Evolutionary conservation across 2,888 invertebrate species (phyloP).

Genomic region (Drosophila neotestacea): DNA sequence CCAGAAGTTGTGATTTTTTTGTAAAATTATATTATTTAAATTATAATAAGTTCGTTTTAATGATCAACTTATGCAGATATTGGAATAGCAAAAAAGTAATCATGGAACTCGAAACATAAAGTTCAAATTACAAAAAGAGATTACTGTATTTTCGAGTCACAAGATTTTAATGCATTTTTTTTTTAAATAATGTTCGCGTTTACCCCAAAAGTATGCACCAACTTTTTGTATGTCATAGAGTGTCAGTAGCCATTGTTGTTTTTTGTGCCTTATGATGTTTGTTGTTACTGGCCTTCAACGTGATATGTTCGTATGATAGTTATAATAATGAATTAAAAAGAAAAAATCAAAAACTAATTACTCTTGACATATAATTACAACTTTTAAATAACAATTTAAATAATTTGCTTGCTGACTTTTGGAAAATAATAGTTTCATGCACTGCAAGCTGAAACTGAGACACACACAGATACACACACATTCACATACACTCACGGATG

Average conservation of each 20-base stretch:
- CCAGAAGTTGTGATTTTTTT: no score
- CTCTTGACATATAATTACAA: slow-evolving; percentile 72
- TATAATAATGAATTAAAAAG: slow-evolving; percentile 30
- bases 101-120: no score
- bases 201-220: slow-evolving; percentile 74
- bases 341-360: slow-evolving; percentile 71
- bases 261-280: slow-evolving; percentile 24
- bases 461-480: slow-evolving; percentile 17
- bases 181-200: slow-evolving; percentile 12
- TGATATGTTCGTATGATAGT: slow-evolving; percentile 10
- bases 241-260: slow-evolving; percentile 33
- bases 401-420: slow-evolving; percentile 77
- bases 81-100: no score
- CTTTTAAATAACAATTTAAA: slow-evolving; percentile 76
- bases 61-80: no score
- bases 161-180: no score
- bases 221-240: slow-evolving; percentile 18
- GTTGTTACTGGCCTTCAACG: slow-evolving; percentile 26
- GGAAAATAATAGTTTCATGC: slow-evolving; percentile 65
- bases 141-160: no score
- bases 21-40: no score
- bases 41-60: no score
- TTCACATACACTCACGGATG: slow-evolving; percentile 1
- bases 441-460: slow-evolving; percentile 41
- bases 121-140: no score